Conservation (phyloP, 2,888 invertebrate species). For the Ichneumoninae sp. region DNA sequence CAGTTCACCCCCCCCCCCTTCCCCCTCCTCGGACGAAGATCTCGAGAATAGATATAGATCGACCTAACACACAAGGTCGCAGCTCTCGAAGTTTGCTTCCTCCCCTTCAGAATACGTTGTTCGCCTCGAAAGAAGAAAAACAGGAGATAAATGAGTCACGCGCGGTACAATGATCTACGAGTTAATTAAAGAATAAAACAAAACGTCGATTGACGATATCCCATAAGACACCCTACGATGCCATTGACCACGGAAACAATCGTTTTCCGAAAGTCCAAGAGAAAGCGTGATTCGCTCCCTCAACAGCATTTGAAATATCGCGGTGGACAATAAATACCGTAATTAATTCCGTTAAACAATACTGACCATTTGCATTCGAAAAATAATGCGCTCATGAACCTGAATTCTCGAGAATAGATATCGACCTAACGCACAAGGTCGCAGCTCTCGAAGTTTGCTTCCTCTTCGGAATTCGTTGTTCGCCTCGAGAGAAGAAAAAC, state of each 20-base stretch:
- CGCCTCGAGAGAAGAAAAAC: constrained; percentile 5
- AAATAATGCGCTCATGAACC: no score
- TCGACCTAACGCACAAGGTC: constrained; percentile 14
- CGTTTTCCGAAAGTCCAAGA: not conserved
- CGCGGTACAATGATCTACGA: not conserved
- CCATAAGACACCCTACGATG: not conserved
- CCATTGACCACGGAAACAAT: not conserved
- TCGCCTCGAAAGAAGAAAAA: constrained; percentile 12
- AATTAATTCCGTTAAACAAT: no score
- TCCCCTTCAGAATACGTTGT: not conserved
- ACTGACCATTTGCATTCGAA: no score
- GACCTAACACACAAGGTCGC: constrained; percentile 23
- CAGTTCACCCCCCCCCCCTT: not conserved
- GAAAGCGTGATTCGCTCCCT: not conserved
- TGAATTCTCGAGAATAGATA: not conserved
- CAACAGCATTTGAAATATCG: not conserved
- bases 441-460: constrained; percentile 15
- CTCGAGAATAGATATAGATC: not conserved
- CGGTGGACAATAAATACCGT: no score
- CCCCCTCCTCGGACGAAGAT: not conserved
- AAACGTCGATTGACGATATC: not conserved
- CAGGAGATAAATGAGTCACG: constrained; percentile 19
- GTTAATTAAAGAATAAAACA: not conserved
- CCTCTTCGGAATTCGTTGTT: not conserved
- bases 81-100: constrained; percentile 15